Evolutionary conservation across 2,113 vertebrate species (phyloP), one percentile per base, ranked within the genome.

Genomic region (Callospermophilus lateralis): DNA sequence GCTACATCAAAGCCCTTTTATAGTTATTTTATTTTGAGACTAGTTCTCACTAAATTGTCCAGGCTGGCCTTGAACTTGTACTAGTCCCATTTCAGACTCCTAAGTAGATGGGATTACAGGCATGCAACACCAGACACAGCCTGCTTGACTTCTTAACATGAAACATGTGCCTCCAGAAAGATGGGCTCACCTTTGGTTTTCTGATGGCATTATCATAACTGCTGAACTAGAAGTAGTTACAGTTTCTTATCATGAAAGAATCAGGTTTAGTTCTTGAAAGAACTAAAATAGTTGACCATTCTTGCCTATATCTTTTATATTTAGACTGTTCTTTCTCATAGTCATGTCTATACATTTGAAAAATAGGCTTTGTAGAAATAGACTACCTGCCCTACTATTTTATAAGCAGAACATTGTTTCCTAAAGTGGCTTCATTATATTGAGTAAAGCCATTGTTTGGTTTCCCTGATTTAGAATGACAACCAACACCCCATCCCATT

Each of bases 181-280:
- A 68, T 26, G 32, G 11, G 39, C 3, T 68, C 26, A 32, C 74
- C 22, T 72, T 95, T 74, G 26, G 10, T 74, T 91, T 78, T 68
- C 74, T 76, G 72, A 79, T 15, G 32, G 1, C 4, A 13, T 70
- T 93, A 34, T 67, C 80, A 13, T 83, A 61, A 92, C 22, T 73
- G 26, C 32, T 83, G 39, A 93, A 58, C 12, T 34, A n/a, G 45
- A 74, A 77, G 63, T 22, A 37, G 22, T 96, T 93, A 67, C 3
- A 61, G n/a, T 80, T 87, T 93, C 45, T 67, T 45, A 51, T 74
- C 32, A n/a, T 88, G 45, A 76, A 96, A 90, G 30, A 76, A 92
- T 61, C 74, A 78, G 11, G n/a, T 77, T 95, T 80, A 37, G 37
- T 30, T 90, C 76, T 68, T 78, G 42, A 94, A 94, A 81, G 22